Conservation (phyloP, 2,113 vertebrate species). For the Pseudorectes ferrugineus region DNA sequence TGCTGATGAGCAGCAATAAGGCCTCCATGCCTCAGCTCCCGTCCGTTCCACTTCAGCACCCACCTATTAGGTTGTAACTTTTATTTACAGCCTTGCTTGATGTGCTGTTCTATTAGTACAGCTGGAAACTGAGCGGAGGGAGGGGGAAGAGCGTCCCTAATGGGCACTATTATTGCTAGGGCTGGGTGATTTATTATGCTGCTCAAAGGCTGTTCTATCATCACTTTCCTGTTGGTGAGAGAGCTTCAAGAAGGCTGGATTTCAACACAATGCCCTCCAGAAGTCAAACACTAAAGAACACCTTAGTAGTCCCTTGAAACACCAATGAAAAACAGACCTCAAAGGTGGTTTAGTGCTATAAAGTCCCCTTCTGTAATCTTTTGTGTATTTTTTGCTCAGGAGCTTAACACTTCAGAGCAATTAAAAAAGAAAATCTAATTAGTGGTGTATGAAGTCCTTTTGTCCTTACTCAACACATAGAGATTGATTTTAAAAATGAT, state of each 20-base stretch:
- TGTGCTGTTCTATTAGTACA: conserved; percentile 72
- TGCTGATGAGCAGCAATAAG: conserved; percentile 81
- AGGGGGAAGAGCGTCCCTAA: conserved; percentile 50
- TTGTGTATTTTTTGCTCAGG: not conserved
- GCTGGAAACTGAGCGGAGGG: conserved; percentile 52
- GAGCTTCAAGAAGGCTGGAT: conserved; percentile 8
- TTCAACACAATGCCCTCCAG: conserved; percentile 45
- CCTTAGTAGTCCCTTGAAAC: conserved; percentile 5
- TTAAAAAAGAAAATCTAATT: not conserved
- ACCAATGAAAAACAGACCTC: not conserved
- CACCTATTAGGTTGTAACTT: conserved; percentile 80
- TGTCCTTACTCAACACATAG: conserved; percentile 2
- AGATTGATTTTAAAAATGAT: not conserved
- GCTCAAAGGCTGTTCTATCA: conserved; percentile 39
- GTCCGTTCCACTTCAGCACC: conserved; percentile 67
- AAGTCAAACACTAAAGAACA: conserved; percentile 24
- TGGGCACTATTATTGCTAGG: conserved; percentile 56
- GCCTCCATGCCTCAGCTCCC: conserved; percentile 70
- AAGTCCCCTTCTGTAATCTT: not conserved
- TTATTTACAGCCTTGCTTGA: conserved; percentile 80
- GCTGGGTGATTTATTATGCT: conserved; percentile 56
- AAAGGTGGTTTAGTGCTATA: not conserved
- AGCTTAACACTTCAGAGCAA: conserved; percentile 11
- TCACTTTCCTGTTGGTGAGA: not conserved
- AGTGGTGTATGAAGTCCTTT: not conserved